Evolutionary conservation across 1,140 invertebrate genomes (phyloP).

Genomic region (Drosophila nebulosa): DNA sequence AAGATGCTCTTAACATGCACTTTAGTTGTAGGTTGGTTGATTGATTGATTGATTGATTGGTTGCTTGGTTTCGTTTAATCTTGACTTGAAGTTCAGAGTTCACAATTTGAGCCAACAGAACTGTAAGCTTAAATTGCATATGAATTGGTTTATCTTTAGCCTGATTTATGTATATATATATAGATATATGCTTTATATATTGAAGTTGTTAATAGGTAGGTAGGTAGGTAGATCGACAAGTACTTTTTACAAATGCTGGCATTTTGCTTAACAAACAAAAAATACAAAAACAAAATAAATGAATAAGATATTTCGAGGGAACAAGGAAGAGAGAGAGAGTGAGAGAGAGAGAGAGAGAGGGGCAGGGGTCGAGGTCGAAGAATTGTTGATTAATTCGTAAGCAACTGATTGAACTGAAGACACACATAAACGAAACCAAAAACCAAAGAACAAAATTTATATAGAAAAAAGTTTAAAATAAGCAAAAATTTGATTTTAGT

Average conservation of each 20-base stretch:
- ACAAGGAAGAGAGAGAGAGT: neutral
- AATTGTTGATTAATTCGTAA: no score
- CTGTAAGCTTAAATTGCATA: neutral
- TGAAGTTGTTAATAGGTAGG: neutral
- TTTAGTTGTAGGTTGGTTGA: neutral
- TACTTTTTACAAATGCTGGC: conserved; percentile 42
- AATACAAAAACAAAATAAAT: no score
- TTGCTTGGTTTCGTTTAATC: neutral
- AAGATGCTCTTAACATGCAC: conserved; percentile 31
- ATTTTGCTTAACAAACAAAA: neutral
- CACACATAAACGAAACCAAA: conserved; percentile 28
- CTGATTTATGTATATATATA: neutral
- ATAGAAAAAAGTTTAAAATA: conserved; percentile 39
- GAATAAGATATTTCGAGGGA: conserved; percentile 12
- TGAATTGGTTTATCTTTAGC: conserved; percentile 1
- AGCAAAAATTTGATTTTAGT: conserved; percentile 24
- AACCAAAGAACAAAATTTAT: conserved; percentile 28
- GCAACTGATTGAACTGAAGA: conserved; percentile 44
- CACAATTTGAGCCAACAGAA: neutral
- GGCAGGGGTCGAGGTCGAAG: no score
- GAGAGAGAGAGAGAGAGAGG: neutral
- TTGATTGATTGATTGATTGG: neutral
- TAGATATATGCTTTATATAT: neutral
- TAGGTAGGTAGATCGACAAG: neutral
- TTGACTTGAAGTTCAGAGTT: neutral